Evolutionary conservation across 2,113 vertebrate species (phyloP).

Genomic region (Phasianus colchicus): DNA sequence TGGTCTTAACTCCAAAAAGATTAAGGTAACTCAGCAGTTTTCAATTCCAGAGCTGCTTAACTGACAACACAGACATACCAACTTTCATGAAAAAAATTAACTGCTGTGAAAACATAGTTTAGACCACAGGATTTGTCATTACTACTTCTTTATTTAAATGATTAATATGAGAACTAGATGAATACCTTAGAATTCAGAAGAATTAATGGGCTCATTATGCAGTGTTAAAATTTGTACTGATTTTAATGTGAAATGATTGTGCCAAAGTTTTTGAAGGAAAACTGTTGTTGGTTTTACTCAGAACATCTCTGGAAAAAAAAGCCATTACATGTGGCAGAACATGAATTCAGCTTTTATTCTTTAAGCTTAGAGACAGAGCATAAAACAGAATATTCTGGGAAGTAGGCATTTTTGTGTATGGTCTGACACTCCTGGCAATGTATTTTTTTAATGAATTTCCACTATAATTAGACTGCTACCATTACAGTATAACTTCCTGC

Average conservation of each 20-base stretch:
- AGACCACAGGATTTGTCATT: background rate
- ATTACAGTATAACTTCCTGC: background rate
- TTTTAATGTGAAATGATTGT: background rate
- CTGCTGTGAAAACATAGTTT: background rate
- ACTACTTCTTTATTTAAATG: background rate
- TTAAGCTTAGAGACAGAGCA: background rate
- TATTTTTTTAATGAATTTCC: no score
- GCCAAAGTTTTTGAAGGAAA: background rate
- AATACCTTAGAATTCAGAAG: background rate
- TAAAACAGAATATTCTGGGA: background rate
- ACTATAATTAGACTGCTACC: background rate
- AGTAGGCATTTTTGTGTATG: background rate
- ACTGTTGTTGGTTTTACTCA: background rate
- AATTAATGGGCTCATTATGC: background rate
- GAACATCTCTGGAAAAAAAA: background rate
- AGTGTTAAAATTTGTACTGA: background rate
- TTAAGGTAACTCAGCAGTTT: background rate
- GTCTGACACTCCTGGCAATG: background rate
- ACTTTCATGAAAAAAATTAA: background rate
- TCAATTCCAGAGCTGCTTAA: background rate
- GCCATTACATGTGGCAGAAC: background rate
- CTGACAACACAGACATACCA: background rate
- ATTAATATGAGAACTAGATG: background rate
- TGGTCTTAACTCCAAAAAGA: background rate
- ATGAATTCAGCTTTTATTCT: background rate